A percentile compares a stretch with the other conserved stretches of the same genome.
These are phyloP conservation scores for Thunnus maccoyii DNA, from an alignment of 2,113 vertebrate genomes.

Conservation along the genomic window DNA sequence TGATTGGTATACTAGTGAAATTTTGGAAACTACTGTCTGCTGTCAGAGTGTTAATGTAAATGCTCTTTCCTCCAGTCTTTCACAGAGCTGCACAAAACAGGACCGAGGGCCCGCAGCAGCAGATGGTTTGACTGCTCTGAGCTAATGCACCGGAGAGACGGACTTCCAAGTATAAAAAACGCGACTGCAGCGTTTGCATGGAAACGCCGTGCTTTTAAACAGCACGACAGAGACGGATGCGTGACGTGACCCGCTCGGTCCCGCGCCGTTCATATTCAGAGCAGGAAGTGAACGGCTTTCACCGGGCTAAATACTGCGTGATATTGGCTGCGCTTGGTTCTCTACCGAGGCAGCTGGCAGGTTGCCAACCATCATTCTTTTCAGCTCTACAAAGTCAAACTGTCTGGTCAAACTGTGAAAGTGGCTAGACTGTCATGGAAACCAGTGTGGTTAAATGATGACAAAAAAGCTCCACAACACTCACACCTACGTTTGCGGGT, in stretches of 20 bases:
- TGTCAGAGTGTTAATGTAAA: too few species aligned
- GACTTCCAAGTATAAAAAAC: not conserved
- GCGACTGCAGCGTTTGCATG: not conserved
- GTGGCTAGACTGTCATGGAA: not conserved
- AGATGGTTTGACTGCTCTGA: constrained; percentile 29
- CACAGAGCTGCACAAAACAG: constrained; percentile 1
- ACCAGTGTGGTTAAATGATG: not conserved
- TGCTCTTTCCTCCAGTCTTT: constrained; percentile 16
- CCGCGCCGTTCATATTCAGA: not conserved
- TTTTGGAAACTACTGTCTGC: not conserved
- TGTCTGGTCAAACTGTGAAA: constrained; percentile 20
- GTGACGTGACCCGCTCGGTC: constrained; percentile 8
- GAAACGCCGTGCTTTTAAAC: constrained; percentile 10
- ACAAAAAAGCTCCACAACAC: not conserved
- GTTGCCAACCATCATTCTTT: not conserved
- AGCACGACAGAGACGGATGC: constrained; percentile 4
- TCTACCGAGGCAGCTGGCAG: constrained; percentile 2
- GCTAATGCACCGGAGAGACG: constrained; percentile 7
- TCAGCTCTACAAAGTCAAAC: constrained; percentile 1
- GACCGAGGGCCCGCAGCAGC: constrained; percentile 31
- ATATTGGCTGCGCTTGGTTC: not conserved
- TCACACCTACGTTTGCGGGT: not conserved
- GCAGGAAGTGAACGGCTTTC: constrained; percentile 22
- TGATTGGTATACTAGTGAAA: too few species aligned
- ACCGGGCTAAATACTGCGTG: not conserved